Percentiles rank a stretch among this genome's conserved stretches.
Evolutionary conservation across 2,888 invertebrate genomes (phyloP).

Genomic region (Ectemnius lituratus): DNA sequence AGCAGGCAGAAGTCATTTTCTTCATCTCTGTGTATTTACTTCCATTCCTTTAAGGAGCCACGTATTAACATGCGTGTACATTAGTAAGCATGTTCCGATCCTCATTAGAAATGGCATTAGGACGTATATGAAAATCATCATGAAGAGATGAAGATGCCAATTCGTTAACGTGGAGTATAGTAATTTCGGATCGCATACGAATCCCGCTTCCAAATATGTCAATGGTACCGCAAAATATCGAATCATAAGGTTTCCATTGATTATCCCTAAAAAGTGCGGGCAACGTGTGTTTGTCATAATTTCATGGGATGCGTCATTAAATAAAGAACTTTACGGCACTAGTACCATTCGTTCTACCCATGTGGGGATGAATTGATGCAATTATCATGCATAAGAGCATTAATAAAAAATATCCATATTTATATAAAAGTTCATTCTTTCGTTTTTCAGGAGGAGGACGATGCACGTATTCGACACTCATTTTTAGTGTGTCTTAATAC

Average conservation of each 20-base stretch:
- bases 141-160: constrained; percentile 69
- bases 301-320: background rate
- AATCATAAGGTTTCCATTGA: constrained; percentile 71
- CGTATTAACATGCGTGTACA: constrained; percentile 66
- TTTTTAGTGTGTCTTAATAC: constrained; percentile 26
- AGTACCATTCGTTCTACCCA: constrained; percentile 68
- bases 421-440: constrained; percentile 58
- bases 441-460: constrained; percentile 36
- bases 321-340: background rate
- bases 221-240: constrained; percentile 74
- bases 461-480: constrained; percentile 34
- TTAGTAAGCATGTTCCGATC: constrained; percentile 66
- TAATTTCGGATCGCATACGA: constrained; percentile 69
- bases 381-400: constrained; percentile 72
- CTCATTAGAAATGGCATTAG: constrained; percentile 70
- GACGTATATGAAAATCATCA: constrained; percentile 71
- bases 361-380: constrained; percentile 69
- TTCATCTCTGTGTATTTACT: constrained; percentile 60
- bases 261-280: constrained; percentile 60
- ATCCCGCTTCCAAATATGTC: constrained; percentile 74
- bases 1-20: background rate
- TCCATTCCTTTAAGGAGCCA: constrained; percentile 75
- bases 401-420: constrained; percentile 71
- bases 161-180: constrained; percentile 65
- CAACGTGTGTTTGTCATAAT: background rate